phyloP scores from a whole-genome alignment of 2,113 vertebrate species.

The Oxygymnocypris stewartii region DNA sequence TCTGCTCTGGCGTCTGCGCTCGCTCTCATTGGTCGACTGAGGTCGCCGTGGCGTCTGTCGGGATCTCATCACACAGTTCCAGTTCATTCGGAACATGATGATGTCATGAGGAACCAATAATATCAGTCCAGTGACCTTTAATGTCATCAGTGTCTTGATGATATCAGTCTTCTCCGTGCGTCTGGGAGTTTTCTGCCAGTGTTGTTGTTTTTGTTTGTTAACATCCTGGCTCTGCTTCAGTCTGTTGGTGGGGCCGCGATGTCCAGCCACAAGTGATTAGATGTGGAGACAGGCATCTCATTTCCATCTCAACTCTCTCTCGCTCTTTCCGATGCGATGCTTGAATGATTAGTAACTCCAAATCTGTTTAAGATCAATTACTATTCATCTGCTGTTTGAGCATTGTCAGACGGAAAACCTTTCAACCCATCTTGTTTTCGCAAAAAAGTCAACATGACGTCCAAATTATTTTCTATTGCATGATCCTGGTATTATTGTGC shows the following conservation, averaged over 20 bases:
- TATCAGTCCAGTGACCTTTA: constrained; percentile 25
- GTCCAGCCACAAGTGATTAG: constrained; percentile 59
- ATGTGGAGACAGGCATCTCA: constrained; percentile 50
- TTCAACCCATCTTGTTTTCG: neutral
- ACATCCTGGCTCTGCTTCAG: constrained; percentile 43
- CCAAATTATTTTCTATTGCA: neutral
- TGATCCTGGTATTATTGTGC: neutral
- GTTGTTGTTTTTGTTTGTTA: constrained; percentile 51
- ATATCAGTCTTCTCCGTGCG: too few relatives aligned
- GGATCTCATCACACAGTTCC: neutral
- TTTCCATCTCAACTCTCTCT: constrained; percentile 4
- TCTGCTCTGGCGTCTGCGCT: neutral
- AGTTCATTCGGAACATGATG: neutral
- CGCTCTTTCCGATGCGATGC: constrained; percentile 7
- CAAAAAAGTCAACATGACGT: neutral
- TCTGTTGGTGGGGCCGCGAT: constrained; percentile 39
- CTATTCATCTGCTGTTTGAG: neutral
- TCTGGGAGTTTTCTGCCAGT: neutral
- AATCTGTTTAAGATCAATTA: constrained; percentile 3
- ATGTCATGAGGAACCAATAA: neutral
- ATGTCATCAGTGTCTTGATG: neutral
- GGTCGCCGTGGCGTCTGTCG: neutral
- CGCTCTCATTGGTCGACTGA: neutral
- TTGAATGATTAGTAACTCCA: neutral
- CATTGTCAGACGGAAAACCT: neutral